Base-by-base conservation (phyloP, 2,113 vertebrate species). In the Leiothrix lutea region DNA sequence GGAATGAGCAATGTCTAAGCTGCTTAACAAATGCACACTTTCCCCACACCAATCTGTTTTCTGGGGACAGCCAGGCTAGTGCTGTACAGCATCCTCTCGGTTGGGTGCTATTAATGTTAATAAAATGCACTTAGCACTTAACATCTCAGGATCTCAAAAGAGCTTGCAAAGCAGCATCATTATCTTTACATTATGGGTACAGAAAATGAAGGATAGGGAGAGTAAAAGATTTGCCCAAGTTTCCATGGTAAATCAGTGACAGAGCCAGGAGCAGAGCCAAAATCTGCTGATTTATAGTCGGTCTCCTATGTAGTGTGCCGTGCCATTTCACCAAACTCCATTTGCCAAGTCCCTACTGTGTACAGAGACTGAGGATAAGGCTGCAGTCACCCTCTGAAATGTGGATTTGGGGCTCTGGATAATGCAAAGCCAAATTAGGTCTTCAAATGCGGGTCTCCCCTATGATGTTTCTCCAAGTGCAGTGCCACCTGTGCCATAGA, bases 61-160 rank as follows among this genome's bases (percentile, higher is more conserved):
- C 90, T 84, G 88, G 92, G 88, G 94, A 94, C 90, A 96, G 88
- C 80, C 44, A 60, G 94, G 80, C 90, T 93, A 80, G 79, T 83
- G 85, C 60, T 87, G 11, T 83, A 77, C 57, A 84, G 72, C 94
- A 93, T 88, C 67, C 85, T 95, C 95, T 96, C 75, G 7, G 94
- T 70, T 96, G 93, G 90, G 75, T 96, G 94, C 93, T 92, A 93
- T 96, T 96, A 95, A 96, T 95, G 94, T 96, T 97, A 96, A 96
- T 94, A 96, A 96, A 96, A 95, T 88, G 90, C 92, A 92, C 88
- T 93, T 96, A 95, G 82, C 90, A 96, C 88, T 97, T 96, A 94
- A 95, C 86, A 95, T 96, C 86, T 90, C 61, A 8, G 92, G 85
- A 95, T 97, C 92, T 97, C 94, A 72, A 85, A 97, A 96, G 94